Evolutionary conservation across 92 coral and sea anemone species (phyloP).

Genomic region (Porites divaricata): DNA sequence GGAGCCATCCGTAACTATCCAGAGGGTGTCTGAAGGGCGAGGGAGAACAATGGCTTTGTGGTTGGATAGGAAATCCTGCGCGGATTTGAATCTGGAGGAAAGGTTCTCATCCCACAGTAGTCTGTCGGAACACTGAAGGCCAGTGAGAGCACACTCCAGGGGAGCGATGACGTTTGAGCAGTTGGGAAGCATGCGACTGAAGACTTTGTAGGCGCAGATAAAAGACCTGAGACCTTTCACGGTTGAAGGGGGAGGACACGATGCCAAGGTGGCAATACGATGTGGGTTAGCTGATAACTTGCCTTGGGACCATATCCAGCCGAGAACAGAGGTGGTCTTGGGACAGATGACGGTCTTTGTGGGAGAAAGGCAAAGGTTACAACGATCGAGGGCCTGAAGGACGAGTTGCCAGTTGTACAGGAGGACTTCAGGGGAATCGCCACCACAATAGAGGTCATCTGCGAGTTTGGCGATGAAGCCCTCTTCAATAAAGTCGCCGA

Average conservation of each 20-base stretch:
- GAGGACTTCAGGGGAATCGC: conserved; percentile 51
- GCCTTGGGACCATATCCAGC: no score
- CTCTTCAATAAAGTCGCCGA: no score
- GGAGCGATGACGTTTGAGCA: conserved; percentile 45
- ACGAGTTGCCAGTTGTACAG: conserved; percentile 51
- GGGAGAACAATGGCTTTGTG: conserved; percentile 30
- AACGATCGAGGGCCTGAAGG: conserved; percentile 47
- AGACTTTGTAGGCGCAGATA: conserved; percentile 53
- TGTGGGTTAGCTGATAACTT: conserved; percentile 71
- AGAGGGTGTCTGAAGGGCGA: conserved; percentile 50
- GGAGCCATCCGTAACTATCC: conserved; percentile 58
- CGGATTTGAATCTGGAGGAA: conserved; percentile 24
- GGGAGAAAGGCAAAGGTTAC: conserved; percentile 59
- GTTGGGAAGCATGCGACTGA: conserved; percentile 43
- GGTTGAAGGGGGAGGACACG: conserved; percentile 45
- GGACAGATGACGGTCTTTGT: conserved; percentile 66
- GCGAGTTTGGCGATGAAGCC: conserved; percentile 67
- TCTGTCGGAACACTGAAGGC: conserved; percentile 45
- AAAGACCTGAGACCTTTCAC: conserved; percentile 53
- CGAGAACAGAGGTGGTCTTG: conserved; percentile 46
- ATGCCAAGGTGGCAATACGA: conserved; percentile 50
- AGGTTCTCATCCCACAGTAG: conserved; percentile 48
- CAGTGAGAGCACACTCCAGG: conserved; percentile 46
- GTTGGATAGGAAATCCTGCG: conserved; percentile 43
- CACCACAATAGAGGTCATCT: conserved; percentile 69